Evolutionary conservation across 2,888 invertebrate species (phyloP), one percentile per base, ranked within the genome.

Genomic region (Eudasyphora cyanicolor): DNA sequence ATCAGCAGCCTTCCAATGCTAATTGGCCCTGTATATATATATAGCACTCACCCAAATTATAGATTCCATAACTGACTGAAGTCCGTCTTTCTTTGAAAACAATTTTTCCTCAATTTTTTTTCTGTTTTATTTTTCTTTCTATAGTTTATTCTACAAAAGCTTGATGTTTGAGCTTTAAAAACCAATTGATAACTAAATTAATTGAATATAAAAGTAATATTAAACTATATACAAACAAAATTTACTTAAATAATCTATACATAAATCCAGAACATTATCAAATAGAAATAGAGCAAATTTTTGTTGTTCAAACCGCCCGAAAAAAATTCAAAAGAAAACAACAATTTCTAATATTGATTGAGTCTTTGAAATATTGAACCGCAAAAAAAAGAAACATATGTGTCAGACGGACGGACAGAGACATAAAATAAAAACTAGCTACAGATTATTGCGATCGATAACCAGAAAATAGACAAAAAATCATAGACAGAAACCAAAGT

Each of bases 121-220:
- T 27, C 42, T 35, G 19, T 17, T n/a, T n/a, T n/a, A n/a, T 54
- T 7, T 14, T 69, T 42, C 14, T 51, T 71, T 71, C 24, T 35
- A 76, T 27, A 29, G 49, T 19, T 32, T 51, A 17, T 29, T 42
- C 35, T 64, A 42, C 21, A 45, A 19, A 71, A 35, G 21, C 60
- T n/a, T n/a, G 74, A 42, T 83, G 76, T 64, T 78, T 64, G 70
- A 64, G 67, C 76, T 79, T 67, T 79, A 71, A 60, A 84, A 84
- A 84, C 76, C 84, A 82, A 84, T 84, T 84, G 84, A 84, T 79
- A 84, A 84, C 84, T 84, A 84, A 84, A 84, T 82, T 81, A 84
- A 84, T 84, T 84, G 81, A 62, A 84, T 64, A 74, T 80, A 62
- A 70, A 80, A 42, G 51, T 77, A 60, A 84, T 76, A 76, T 76